Conservation (phyloP, 1,140 invertebrate genomes). For the Euschistus heros region DNA sequence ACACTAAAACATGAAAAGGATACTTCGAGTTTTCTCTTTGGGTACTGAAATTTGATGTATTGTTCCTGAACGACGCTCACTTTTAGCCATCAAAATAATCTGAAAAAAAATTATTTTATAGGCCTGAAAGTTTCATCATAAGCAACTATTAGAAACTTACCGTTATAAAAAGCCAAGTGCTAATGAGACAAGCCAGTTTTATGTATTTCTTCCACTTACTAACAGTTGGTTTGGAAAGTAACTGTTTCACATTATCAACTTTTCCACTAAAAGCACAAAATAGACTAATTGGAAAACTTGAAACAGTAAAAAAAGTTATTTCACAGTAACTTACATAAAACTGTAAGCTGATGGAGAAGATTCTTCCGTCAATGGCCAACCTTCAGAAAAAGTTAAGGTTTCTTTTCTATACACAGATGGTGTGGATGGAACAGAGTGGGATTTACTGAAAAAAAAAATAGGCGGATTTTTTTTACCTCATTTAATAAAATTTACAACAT, state of each 20-base stretch:
- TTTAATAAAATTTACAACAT: too few relatives aligned
- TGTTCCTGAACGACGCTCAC: not conserved
- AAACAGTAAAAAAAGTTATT: not conserved
- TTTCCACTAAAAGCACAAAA: not conserved
- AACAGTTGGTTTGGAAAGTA: not conserved
- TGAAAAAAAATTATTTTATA: conserved; percentile 8
- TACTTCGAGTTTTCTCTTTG: conserved; percentile 33
- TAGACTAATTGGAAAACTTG: not conserved
- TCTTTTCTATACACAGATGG: not conserved
- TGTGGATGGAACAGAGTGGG: not conserved
- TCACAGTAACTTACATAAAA: not conserved
- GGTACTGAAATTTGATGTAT: conserved; percentile 48
- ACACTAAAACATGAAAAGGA: conserved; percentile 32
- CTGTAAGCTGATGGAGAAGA: not conserved
- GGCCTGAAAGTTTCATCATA: not conserved
- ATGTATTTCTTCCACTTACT: not conserved
- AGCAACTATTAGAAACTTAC: not conserved
- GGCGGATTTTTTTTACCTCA: too few relatives aligned
- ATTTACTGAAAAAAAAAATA: not conserved
- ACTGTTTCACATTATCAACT: not conserved
- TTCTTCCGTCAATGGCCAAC: not conserved
- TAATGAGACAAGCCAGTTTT: not conserved
- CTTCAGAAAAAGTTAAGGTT: not conserved
- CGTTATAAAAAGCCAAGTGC: not conserved
- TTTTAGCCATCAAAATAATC: conserved; percentile 18